Conservation (phyloP, 2,113 vertebrate genomes). For the Silurus asotus region DNA sequence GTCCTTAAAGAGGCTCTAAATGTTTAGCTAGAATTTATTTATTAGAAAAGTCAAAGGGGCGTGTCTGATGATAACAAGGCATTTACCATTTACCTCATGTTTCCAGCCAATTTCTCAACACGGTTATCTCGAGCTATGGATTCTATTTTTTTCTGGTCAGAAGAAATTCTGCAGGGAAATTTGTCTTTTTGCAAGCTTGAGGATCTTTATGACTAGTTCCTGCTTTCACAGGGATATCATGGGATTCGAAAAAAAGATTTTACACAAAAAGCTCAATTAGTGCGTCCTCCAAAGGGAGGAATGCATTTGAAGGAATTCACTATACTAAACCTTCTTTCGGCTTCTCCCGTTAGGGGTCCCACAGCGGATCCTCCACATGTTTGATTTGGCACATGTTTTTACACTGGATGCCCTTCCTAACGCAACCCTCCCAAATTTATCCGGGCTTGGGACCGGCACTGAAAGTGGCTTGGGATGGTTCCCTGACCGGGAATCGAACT, state of each 20-base stretch:
- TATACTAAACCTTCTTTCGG: no score
- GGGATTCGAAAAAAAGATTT: background rate
- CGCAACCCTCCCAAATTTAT: no score
- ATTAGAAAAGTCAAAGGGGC: conserved; percentile 19
- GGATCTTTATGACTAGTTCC: background rate
- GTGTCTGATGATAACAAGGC: conserved; percentile 23
- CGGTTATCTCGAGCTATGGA: background rate
- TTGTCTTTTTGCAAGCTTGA: background rate
- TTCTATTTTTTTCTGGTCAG: background rate
- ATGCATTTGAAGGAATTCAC: background rate
- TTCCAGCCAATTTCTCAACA: background rate
- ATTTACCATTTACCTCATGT: conserved; percentile 12
- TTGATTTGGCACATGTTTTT: no score
- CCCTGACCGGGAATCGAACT: no score
- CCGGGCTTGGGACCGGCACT: no score
- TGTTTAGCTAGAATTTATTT: conserved; percentile 12
- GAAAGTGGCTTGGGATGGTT: no score
- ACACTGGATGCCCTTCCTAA: no score
- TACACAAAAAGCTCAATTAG: background rate
- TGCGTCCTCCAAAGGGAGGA: background rate
- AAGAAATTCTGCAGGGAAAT: background rate
- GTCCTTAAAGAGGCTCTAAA: conserved; percentile 1
- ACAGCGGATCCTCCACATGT: no score
- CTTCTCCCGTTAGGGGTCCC: no score
- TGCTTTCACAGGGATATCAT: background rate